These are phyloP conservation scores for Brachymystax lenok DNA, from an alignment of 2,797 vertebrate genomes.

Conservation along the genomic window DNA sequence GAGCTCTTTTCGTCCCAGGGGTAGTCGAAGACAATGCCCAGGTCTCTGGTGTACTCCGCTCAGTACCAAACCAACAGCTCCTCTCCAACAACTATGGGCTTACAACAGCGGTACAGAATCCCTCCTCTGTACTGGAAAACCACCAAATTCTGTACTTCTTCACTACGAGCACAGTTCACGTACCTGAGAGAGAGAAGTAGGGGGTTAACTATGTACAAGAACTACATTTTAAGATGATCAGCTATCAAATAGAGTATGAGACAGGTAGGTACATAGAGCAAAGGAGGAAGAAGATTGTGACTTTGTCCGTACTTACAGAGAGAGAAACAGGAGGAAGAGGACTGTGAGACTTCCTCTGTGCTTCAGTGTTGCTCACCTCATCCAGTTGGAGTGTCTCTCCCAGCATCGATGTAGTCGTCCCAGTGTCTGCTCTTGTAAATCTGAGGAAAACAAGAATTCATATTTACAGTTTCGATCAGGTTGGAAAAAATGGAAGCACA, in stretches of 20 bases:
- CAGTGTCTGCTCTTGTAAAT: conserved; percentile 75
- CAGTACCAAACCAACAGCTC: conserved; percentile 94
- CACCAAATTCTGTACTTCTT: conserved; percentile 89
- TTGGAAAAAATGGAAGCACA: too few relatives aligned
- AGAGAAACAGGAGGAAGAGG: background rate
- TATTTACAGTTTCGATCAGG: too few relatives aligned
- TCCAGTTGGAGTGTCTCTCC: conserved; percentile 83
- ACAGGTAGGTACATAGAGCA: background rate
- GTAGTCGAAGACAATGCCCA: conserved; percentile 69
- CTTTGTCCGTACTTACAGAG: too few relatives aligned
- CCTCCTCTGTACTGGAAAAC: conserved; percentile 90
- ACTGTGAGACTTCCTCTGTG: background rate
- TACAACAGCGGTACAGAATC: conserved; percentile 91
- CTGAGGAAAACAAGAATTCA: conserved; percentile 55
- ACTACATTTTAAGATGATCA: too few relatives aligned
- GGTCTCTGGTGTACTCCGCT: conserved; percentile 73
- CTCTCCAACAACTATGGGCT: conserved; percentile 84
- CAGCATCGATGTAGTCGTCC: conserved; percentile 79
- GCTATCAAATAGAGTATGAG: background rate
- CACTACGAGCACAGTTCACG: conserved; percentile 85
- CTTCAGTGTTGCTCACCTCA: conserved; percentile 73
- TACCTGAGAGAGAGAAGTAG: conserved; percentile 74
- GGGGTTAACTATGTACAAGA: too few relatives aligned
- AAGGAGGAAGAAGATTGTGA: background rate
- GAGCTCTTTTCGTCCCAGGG: conserved; percentile 67